Evolutionary conservation across 2,797 vertebrate genomes (phyloP).

Genomic region (Muscicapa striata): DNA sequence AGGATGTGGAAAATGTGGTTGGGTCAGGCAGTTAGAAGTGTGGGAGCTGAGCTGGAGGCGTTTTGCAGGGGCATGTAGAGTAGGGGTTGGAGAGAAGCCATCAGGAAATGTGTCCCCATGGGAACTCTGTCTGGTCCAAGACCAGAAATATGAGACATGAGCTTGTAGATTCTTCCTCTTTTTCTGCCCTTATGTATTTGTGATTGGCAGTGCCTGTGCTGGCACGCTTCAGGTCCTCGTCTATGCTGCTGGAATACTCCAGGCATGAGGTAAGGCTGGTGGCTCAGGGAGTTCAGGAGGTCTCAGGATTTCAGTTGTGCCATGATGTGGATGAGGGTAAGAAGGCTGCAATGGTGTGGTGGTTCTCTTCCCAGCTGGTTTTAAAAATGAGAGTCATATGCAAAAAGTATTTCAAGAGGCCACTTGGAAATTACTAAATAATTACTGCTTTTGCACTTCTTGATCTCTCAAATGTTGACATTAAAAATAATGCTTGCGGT

Average conservation of each 20-base stretch:
- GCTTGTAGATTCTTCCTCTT: background rate
- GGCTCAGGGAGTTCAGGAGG: background rate
- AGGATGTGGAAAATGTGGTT: background rate
- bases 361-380: background rate
- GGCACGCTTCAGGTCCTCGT: background rate
- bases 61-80: background rate
- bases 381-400: background rate
- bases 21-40: conserved; percentile 8
- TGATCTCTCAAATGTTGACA: background rate
- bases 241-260: background rate
- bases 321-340: background rate
- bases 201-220: background rate
- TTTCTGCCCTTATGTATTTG: background rate
- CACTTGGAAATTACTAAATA: background rate
- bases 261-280: background rate
- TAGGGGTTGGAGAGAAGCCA: conserved; percentile 21
- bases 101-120: conserved; percentile 13
- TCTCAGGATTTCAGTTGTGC: background rate
- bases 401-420: background rate
- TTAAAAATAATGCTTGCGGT: background rate
- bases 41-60: conserved; percentile 29
- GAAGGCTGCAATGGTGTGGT: background rate
- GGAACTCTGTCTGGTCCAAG: background rate
- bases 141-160: background rate
- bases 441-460: background rate